A percentile compares a stretch with the other conserved stretches of the same genome.
Evolutionary conservation across 2,888 invertebrate species (phyloP).

Genomic region (Nemotelus nigrinus): DNA sequence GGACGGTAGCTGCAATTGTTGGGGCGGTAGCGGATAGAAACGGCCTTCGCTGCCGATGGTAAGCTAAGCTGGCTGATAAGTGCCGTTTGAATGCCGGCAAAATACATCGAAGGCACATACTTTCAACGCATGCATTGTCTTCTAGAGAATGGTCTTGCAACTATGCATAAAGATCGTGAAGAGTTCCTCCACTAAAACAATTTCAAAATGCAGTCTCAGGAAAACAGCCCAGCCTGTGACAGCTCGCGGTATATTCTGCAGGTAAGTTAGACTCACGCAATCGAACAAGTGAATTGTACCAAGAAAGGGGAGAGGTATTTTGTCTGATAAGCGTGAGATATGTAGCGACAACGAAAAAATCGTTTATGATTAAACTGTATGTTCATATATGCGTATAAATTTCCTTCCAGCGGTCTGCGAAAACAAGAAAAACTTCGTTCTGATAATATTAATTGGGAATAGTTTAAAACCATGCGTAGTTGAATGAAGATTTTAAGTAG

Average conservation of each 20-base stretch:
- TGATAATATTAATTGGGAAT: no score
- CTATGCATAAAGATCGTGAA: constrained; percentile 29
- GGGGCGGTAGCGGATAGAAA: neutral
- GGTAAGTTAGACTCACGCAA: constrained; percentile 65
- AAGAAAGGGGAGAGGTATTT: no score
- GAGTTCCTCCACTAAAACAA: constrained; percentile 29
- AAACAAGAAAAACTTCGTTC: no score
- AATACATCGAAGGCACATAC: neutral
- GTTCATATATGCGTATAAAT: no score
- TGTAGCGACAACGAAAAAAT: neutral
- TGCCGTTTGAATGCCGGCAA: constrained; percentile 25
- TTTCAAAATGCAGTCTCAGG: constrained; percentile 52
- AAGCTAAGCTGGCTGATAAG: constrained; percentile 11
- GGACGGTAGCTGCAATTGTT: neutral
- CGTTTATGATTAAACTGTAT: no score
- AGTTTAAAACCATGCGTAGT: no score
- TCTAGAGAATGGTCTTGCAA: constrained; percentile 24
- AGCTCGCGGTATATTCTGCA: constrained; percentile 75
- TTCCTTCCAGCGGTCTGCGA: no score
- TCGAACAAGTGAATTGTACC: constrained; percentile 6
- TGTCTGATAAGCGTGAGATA: neutral
- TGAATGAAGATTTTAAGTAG: no score
- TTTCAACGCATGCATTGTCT: neutral
- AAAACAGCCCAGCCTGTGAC: constrained; percentile 49
- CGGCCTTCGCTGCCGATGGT: constrained; percentile 29